These are phyloP conservation scores for Tetragnatha montana DNA, from an alignment of 2,888 invertebrate species.

Conservation along the genomic window DNA sequence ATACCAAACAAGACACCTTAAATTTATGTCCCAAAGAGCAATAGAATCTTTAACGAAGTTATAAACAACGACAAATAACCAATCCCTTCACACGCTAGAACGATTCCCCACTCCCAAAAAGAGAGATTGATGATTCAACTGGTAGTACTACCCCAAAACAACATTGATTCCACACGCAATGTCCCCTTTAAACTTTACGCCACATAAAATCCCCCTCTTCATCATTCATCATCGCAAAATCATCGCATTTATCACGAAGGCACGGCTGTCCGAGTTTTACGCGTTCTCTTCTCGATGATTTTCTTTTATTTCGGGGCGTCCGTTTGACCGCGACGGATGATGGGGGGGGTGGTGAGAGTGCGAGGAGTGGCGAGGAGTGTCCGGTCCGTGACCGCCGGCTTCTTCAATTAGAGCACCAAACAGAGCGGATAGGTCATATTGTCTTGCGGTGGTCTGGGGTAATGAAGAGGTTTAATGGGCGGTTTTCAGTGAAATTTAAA, in stretches of 20 bases:
- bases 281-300: slow-evolving; percentile 5
- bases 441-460: neutral
- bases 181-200: neutral
- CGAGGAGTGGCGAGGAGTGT: neutral
- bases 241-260: neutral
- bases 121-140: neutral
- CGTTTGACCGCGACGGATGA: neutral
- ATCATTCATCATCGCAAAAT: neutral
- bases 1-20: neutral
- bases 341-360: slow-evolving; percentile 1
- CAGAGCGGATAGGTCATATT: neutral
- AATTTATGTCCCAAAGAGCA: neutral
- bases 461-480: neutral
- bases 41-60: neutral
- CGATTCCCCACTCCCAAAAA: neutral
- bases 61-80: neutral
- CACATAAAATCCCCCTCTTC: neutral
- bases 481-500: neutral
- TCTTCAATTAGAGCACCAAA: neutral
- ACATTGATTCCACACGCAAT: neutral
- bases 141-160: neutral
- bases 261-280: slow-evolving; percentile 6
- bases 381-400: neutral
- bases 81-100: neutral
- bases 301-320: neutral